A percentile compares a stretch with the other conserved stretches of the same genome.
Conservation (phyloP, 2,113 vertebrate species). For the Nycticebus coucang region DNA sequence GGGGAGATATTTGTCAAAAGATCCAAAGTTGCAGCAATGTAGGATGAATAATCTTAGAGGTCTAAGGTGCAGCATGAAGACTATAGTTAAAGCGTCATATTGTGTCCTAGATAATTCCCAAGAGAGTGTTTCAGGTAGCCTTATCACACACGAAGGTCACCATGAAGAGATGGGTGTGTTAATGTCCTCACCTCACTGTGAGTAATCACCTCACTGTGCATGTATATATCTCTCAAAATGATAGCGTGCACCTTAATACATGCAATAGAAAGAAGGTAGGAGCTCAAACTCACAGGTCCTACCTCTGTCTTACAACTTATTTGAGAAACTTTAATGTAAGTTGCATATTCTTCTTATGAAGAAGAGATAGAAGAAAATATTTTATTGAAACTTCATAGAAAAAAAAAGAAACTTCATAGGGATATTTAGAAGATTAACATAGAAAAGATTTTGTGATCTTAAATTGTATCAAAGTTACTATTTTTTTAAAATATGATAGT, state of each 20-base stretch:
- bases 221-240: neutral
- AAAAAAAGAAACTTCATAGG: neutral
- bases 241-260: neutral
- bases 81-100: too few relatives aligned
- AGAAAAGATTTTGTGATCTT: neutral
- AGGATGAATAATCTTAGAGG: neutral
- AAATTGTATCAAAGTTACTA: neutral
- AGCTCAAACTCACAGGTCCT: neutral
- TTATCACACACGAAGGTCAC: neutral
- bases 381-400: constrained; percentile 6
- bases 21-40: neutral
- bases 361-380: neutral
- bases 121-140: neutral
- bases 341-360: neutral
- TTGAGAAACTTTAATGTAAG: neutral
- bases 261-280: neutral
- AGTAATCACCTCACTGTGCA: neutral
- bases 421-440: constrained; percentile 18
- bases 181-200: neutral
- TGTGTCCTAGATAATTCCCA: neutral
- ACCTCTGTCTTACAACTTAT: neutral
- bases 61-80: too few relatives aligned
- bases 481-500: neutral
- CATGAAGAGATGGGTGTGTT: neutral
- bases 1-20: neutral